Percentiles rank a stretch among this genome's conserved stretches.
Conservation (phyloP, 2,797 vertebrate genomes). For the Tragelaphus eurycerus region DNA sequence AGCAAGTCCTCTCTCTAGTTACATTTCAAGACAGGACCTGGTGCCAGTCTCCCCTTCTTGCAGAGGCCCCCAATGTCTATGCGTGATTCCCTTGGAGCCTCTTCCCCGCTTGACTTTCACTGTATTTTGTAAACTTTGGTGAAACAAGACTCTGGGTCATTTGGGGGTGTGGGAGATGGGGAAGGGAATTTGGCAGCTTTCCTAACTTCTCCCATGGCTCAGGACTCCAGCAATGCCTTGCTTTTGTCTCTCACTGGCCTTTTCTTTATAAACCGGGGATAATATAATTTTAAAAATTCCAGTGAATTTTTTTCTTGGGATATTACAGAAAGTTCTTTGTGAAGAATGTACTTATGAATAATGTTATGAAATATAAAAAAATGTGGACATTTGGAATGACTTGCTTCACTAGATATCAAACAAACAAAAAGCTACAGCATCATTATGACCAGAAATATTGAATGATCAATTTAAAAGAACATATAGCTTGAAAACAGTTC, state of each 20-base stretch:
- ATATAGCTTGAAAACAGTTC: neutral
- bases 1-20: neutral
- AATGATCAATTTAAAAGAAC: neutral
- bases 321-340: slow-evolving; percentile 7
- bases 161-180: neutral
- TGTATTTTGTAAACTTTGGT: neutral
- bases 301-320: neutral
- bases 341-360: neutral
- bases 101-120: neutral
- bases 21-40: neutral
- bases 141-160: neutral
- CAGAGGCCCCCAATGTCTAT: neutral
- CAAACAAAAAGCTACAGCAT: neutral
- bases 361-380: slow-evolving; percentile 26
- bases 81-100: neutral
- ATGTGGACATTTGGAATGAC: slow-evolving; percentile 2
- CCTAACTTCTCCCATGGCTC: neutral
- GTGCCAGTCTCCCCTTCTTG: neutral
- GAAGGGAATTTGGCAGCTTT: neutral
- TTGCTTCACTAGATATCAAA: neutral
- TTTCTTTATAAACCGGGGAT: neutral
- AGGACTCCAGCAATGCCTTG: neutral
- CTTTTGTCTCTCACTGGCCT: neutral
- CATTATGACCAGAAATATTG: neutral
- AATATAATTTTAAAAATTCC: neutral